Evolutionary conservation across 2,797 vertebrate species (phyloP).

Genomic region (Squalus acanthias): DNA sequence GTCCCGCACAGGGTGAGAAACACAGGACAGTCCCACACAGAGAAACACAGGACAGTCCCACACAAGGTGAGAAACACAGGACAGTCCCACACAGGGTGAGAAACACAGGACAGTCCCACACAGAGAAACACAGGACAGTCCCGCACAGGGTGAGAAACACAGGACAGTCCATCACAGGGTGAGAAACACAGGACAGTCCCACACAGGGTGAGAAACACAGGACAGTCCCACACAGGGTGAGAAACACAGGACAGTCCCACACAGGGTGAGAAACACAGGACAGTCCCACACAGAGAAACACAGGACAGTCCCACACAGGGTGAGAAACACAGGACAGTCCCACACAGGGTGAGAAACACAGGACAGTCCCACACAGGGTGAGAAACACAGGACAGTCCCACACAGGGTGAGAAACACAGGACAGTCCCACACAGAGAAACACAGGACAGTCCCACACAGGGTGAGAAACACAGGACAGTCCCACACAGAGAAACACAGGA

Average conservation of each 20-base stretch:
- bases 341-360: neutral
- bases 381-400: neutral
- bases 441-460: neutral
- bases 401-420: neutral
- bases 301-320: neutral
- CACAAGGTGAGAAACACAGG: no score
- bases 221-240: neutral
- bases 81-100: no score
- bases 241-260: neutral
- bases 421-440: neutral
- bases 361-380: neutral
- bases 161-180: no score
- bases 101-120: no score
- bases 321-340: neutral
- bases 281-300: neutral
- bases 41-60: no score
- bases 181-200: no score
- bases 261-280: neutral
- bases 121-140: no score
- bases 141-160: no score
- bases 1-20: no score
- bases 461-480: no score
- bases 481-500: neutral
- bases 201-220: neutral
- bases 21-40: no score